phyloP scores from a whole-genome alignment of 2,888 invertebrate species.

The Thumatha senex region DNA sequence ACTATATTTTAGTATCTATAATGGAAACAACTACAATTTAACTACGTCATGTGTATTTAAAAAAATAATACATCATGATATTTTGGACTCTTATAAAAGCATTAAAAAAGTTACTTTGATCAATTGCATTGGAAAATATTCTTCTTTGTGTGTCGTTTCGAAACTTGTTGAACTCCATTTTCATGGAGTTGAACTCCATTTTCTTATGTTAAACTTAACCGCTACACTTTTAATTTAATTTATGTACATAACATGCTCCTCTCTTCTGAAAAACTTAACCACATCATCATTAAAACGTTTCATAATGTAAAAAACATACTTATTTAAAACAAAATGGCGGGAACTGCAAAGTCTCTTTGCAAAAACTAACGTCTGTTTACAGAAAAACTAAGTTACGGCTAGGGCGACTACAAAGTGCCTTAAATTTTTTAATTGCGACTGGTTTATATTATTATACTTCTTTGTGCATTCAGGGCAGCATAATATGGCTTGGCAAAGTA shows the following conservation, averaged over 20 bases:
- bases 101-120: too few relatives aligned
- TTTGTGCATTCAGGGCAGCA: constrained; percentile 77
- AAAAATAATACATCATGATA: too few relatives aligned
- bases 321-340: constrained; percentile 34
- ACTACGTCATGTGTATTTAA: too few relatives aligned
- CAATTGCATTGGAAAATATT: too few relatives aligned
- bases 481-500: constrained; percentile 60
- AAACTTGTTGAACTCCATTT: too few relatives aligned
- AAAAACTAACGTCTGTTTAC: constrained; percentile 45
- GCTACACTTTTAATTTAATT: constrained; percentile 2
- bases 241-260: background rate
- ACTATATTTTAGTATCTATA: too few relatives aligned
- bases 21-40: too few relatives aligned
- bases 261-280: constrained; percentile 24
- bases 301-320: constrained; percentile 2
- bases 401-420: constrained; percentile 74
- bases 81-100: too few relatives aligned
- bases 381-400: constrained; percentile 55
- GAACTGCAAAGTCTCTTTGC: constrained; percentile 41
- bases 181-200: too few relatives aligned
- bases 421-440: constrained; percentile 81
- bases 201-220: background rate
- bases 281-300: constrained; percentile 39
- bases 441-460: constrained; percentile 78
- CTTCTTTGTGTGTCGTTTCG: too few relatives aligned